These are phyloP conservation scores for Zaprionus camerounensis DNA, from an alignment of 1,140 invertebrate species.

Conservation along the genomic window DNA sequence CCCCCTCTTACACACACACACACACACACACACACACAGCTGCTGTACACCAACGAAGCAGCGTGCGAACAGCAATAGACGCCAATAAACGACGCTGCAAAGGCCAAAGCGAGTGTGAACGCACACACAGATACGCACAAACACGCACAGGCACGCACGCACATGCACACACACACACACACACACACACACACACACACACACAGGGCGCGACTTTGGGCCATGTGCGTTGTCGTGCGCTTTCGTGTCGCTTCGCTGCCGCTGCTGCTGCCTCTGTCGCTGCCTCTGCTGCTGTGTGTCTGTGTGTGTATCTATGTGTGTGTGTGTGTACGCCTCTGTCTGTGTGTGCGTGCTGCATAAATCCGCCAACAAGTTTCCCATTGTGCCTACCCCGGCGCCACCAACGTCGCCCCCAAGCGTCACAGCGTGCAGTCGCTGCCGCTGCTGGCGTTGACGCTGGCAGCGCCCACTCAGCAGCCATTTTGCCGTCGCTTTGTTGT, in stretches of 20 bases:
- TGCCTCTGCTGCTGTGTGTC: background rate
- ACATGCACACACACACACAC: constrained; percentile 28
- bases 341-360: constrained; percentile 70
- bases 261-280: background rate
- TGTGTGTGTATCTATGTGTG: background rate
- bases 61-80: constrained; percentile 65
- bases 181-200: background rate
- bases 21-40: constrained; percentile 35
- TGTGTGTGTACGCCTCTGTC: constrained; percentile 18
- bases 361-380: constrained; percentile 82
- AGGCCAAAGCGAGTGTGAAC: constrained; percentile 46
- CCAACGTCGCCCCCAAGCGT: constrained; percentile 12
- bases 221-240: constrained; percentile 60
- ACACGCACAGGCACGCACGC: constrained; percentile 11
- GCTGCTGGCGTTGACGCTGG: background rate
- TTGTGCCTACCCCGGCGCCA: constrained; percentile 44
- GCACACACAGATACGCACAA: constrained; percentile 37
- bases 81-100: constrained; percentile 60
- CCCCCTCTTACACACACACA: constrained; percentile 39
- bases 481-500: constrained; percentile 46
- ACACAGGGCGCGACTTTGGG: constrained; percentile 36
- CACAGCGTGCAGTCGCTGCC: background rate
- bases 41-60: constrained; percentile 56
- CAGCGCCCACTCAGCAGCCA: constrained; percentile 6
- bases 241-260: constrained; percentile 38